phyloP scores from a whole-genome alignment of 1,140 invertebrate species.

The Heliconius hermathena region DNA sequence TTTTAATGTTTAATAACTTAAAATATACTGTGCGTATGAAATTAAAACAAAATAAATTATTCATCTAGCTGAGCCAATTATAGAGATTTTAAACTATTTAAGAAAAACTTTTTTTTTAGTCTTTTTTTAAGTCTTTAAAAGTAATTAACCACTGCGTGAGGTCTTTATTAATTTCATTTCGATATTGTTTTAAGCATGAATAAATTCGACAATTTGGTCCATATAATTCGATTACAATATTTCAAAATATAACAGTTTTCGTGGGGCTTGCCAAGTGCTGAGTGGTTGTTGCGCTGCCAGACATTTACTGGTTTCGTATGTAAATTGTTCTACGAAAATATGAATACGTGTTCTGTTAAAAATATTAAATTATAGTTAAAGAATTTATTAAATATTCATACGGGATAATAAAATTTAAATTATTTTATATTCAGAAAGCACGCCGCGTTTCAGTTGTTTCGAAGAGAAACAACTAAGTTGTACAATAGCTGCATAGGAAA shows the following conservation, averaged over 20 bases:
- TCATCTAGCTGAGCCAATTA: too few relatives aligned
- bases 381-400: slow-evolving; percentile 17
- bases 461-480: not conserved
- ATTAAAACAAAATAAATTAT: too few relatives aligned
- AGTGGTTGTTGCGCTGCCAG: slow-evolving; percentile 54
- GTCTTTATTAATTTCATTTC: not conserved
- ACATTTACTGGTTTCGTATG: slow-evolving; percentile 42
- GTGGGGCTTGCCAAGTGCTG: slow-evolving; percentile 46
- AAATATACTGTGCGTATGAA: too few relatives aligned
- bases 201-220: slow-evolving; percentile 4
- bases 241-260: slow-evolving; percentile 51
- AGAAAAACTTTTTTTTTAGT: too few relatives aligned
- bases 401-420: not conserved
- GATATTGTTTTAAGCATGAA: not conserved
- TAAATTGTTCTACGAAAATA: slow-evolving; percentile 26
- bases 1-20: too few relatives aligned
- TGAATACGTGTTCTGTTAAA: slow-evolving; percentile 8
- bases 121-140: too few relatives aligned
- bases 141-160: not conserved
- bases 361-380: slow-evolving; percentile 5
- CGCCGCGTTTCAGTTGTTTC: not conserved
- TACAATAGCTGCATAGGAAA: not conserved
- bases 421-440: not conserved
- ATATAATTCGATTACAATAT: slow-evolving; percentile 51
- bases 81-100: too few relatives aligned